Base-by-base conservation (phyloP, 2,113 vertebrate species). In the Trinectes maculatus region DNA sequence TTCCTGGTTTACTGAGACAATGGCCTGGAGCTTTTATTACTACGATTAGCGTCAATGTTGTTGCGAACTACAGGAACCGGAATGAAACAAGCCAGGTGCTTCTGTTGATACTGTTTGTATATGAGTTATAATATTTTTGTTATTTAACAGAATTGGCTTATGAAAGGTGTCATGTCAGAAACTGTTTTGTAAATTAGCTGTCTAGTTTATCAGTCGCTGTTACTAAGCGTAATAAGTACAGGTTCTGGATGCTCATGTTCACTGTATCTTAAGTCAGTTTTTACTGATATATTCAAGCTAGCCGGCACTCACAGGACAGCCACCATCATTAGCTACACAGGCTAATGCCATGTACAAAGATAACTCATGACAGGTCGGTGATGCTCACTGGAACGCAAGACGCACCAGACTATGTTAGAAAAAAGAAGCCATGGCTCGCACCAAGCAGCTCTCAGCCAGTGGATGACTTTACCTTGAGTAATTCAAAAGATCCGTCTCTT, bases 401-500 rank as follows among this genome's bases (percentile, higher is more conserved):
- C 12, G 19, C 3, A 3, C 3, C 11, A 6, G 0, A 3, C 6
- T 5, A 1, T 0, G 13, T n/a, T n/a, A n/a, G n/a, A n/a, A n/a
- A n/a, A n/a, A 34, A 31, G 24, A 44, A 33, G 0, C 1, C 0
- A n/a, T n/a, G n/a, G n/a, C n/a, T n/a, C n/a, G n/a, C n/a, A n/a
- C n/a, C 43, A 44, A 9, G 10, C 34, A 67, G 19, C 53, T 33
- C 16, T 31, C 61, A 49, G 29, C 53, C 67, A 52, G 5, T 34
- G 60, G 11, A 9, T 5, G 51, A 31, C 22, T 80, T 93, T 93
- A 93, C 93, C 92, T 93, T 87, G 25, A 67, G 31, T 44, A 4
- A 92, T 93, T 93, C 91, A 92, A 92, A 91, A 55, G 59, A 69
- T 85, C 86, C 87, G 82, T 62, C 46, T 90, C 93, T 93, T 93